Conservation (phyloP, 2,797 vertebrate genomes). For the Salarias fasciatus region DNA sequence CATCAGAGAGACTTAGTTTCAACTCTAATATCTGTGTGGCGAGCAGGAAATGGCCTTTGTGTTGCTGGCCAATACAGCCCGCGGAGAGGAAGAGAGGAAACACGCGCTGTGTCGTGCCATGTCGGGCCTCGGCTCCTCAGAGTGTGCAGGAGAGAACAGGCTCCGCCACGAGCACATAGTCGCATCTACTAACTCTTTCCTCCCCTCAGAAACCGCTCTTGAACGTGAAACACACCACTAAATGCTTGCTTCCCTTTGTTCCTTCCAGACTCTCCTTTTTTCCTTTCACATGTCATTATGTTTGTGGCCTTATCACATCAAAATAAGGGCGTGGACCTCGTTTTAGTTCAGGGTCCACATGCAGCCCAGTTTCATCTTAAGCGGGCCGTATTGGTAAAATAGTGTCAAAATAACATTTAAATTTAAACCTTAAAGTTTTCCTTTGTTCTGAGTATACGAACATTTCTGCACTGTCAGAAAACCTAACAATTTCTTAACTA, state of each 20-base stretch:
- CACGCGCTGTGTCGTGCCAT: conserved; percentile 45
- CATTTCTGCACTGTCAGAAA: too few species aligned
- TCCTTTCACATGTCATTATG: conserved; percentile 54
- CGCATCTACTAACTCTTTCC: conserved; percentile 8
- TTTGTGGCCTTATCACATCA: conserved; percentile 60
- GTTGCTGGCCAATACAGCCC: conserved; percentile 60
- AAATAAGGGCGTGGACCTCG: conserved; percentile 78
- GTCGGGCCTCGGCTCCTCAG: conserved; percentile 35
- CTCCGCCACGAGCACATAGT: conserved; percentile 12
- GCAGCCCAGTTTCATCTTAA: conserved; percentile 64
- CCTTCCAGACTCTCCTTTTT: neutral
- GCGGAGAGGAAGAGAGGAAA: conserved; percentile 60
- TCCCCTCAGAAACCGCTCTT: conserved; percentile 10
- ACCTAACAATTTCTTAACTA: too few species aligned
- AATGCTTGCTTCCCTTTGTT: conserved; percentile 16
- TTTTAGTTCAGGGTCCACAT: conserved; percentile 70
- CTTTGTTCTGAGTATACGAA: too few species aligned
- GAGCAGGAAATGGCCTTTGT: conserved; percentile 71
- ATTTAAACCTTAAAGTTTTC: too few species aligned
- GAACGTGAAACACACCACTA: conserved; percentile 13
- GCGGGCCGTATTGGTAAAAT: neutral
- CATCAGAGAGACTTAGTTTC: conserved; percentile 67
- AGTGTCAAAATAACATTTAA: too few species aligned
- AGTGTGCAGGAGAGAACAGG: conserved; percentile 25
- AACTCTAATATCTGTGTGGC: conserved; percentile 61